These are phyloP conservation scores for Sesia bembeciformis DNA, from an alignment of 2,888 invertebrate species.

Conservation along the genomic window DNA sequence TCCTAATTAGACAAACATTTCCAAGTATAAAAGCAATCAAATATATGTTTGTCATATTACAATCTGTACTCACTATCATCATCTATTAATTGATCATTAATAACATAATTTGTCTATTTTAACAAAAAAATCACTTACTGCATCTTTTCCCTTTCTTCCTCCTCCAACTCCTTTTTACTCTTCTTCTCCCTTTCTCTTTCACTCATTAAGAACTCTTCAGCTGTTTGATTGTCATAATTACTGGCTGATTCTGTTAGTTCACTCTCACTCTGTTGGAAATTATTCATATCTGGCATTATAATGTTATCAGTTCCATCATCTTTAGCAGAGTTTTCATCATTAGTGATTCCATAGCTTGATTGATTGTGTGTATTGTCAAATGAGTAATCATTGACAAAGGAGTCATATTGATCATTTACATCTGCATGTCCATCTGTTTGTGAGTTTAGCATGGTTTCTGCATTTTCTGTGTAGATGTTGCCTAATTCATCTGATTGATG, in stretches of 20 bases:
- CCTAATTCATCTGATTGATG: conserved; percentile 60
- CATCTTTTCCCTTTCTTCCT: conserved; percentile 97
- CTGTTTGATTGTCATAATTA: conserved; percentile 44
- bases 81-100: too few relatives aligned
- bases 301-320: conserved; percentile 24
- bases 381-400: conserved; percentile 53
- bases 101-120: too few relatives aligned
- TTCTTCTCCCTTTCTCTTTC: conserved; percentile 80
- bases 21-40: too few relatives aligned
- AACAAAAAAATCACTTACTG: conserved; percentile 78
- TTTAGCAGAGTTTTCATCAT: conserved; percentile 25
- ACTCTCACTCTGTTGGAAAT: conserved; percentile 46
- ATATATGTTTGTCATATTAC: too few relatives aligned
- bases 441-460: conserved; percentile 39
- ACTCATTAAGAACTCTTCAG: conserved; percentile 58
- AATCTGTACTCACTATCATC: too few relatives aligned
- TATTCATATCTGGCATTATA: conserved; percentile 32
- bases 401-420: conserved; percentile 47
- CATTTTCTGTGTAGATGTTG: conserved; percentile 53
- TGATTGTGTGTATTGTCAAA: conserved; percentile 37
- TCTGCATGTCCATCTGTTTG: conserved; percentile 44
- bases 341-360: conserved; percentile 21
- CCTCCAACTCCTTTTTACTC: conserved; percentile 89
- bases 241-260: conserved; percentile 10
- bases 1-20: too few relatives aligned